phyloP scores from a whole-genome alignment of 2,797 vertebrate genomes.

The Oreonectes daqikongensis region DNA sequence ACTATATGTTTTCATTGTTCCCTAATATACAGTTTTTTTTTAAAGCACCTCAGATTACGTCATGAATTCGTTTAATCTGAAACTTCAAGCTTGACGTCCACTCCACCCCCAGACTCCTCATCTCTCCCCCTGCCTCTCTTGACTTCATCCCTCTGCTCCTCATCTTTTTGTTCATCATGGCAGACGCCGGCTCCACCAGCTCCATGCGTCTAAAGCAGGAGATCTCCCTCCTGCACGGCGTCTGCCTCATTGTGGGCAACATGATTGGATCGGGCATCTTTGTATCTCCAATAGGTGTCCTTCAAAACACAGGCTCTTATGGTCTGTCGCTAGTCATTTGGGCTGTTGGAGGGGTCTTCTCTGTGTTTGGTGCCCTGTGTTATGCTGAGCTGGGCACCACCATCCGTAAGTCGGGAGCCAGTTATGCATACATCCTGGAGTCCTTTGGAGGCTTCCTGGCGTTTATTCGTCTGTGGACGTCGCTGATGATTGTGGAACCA shows the following conservation, averaged over 20 bases:
- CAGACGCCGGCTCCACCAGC: conserved; percentile 60
- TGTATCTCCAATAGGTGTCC: conserved; percentile 81
- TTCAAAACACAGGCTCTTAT: conserved; percentile 76
- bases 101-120: not conserved
- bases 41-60: not conserved
- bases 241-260: conserved; percentile 83
- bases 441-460: conserved; percentile 81
- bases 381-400: conserved; percentile 84
- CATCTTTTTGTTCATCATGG: conserved; percentile 63
- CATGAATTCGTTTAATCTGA: not conserved
- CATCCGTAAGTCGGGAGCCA: conserved; percentile 81
- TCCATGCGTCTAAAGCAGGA: conserved; percentile 79
- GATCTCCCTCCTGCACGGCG: conserved; percentile 81
- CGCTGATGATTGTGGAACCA: conserved; percentile 80
- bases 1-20: not conserved
- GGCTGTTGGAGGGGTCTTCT: conserved; percentile 79
- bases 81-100: conserved; percentile 1
- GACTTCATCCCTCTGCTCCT: not conserved
- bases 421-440: conserved; percentile 82
- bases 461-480: conserved; percentile 83
- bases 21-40: not conserved
- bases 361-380: conserved; percentile 80
- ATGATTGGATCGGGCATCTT: conserved; percentile 85
- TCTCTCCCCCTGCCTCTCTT: not conserved
- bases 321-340: conserved; percentile 80